Percentiles rank a stretch among this genome's conserved stretches.
Conservation (phyloP, 1,140 invertebrate species). For the Platyscapa corneri region DNA sequence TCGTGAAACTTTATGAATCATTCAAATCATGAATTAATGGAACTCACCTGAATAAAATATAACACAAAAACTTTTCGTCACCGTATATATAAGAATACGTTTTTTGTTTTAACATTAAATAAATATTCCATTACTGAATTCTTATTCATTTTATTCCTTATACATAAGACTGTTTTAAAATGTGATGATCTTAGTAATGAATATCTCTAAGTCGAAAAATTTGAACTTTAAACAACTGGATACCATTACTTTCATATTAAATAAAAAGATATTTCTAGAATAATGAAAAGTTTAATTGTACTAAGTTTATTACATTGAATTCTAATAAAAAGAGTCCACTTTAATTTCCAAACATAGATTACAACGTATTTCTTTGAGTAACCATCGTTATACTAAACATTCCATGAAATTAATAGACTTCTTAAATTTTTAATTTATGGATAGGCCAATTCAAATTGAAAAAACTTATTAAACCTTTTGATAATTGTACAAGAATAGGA, state of each 20-base stretch:
- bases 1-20: not conserved
- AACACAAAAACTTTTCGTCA: not conserved
- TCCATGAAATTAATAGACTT: not conserved
- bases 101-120: not conserved
- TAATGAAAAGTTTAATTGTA: not conserved
- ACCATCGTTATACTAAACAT: not conserved
- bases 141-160: not conserved
- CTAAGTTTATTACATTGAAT: not conserved
- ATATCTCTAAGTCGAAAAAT: not conserved
- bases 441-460: not conserved
- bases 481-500: too few relatives aligned
- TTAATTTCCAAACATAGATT: not conserved
- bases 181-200: not conserved
- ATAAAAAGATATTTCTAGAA: not conserved
- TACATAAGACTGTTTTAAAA: not conserved
- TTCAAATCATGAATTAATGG: not conserved
- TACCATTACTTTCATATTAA: not conserved
- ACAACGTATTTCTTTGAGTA: not conserved
- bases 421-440: not conserved
- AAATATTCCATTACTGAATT: too few relatives aligned
- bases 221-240: not conserved
- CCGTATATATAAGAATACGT: not conserved
- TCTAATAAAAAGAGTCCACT: not conserved
- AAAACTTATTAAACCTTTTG: too few relatives aligned
- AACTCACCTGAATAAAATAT: not conserved